Base-by-base conservation (phyloP, 1,140 invertebrate species). In the Drosophila kanapiae region DNA sequence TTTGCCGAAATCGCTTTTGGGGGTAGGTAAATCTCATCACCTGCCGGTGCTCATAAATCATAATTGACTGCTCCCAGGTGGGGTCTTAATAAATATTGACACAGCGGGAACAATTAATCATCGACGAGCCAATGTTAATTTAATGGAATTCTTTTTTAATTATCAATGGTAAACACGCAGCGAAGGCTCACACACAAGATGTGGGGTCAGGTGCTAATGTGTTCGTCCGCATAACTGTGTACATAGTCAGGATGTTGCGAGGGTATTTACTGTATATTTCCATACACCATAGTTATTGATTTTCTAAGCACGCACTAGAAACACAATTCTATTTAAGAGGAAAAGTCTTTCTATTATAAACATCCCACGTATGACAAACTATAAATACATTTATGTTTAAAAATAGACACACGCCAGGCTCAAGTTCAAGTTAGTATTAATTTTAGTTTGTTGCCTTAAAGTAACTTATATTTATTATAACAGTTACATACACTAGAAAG, bases 1-100 rank as follows among this genome's bases (percentile, higher is more conserved):
- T 70, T 68, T 54, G 35, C 64, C 40, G 71, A 57, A 57, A 51
- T 58, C 54, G 65, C 62, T 68, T 74, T 74, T 60, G 64, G 56
- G 29, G 29, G 35, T 16, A 18, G 60, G 48, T 23, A 27, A 58
- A 64, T 48, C 58, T 53, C 37, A 82, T 63, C 48, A 56, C 51
- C 65, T 70, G 38, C 14, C 64, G 13, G 37, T 57, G 51, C 27
- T 45, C 77, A 84, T 87, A 87, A 87, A 88, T 87, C 83, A 87
- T 82, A 83, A 87, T 82, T 77, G 83, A 53, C 45, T 53, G 51
- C 48, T 38, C 42, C 35, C 67, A 47, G 40, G 33, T 27, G 64
- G 51, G 42, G 53, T 27, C 57, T 53, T 33, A 37, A 68, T 84
- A 88, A 80, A 87, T 83, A 83, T 88, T 83, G 82, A 54, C 63